Evolutionary conservation across 2,888 invertebrate species (phyloP), one percentile per base, ranked within the genome.

Genomic region (Tetranychus truncatus): DNA sequence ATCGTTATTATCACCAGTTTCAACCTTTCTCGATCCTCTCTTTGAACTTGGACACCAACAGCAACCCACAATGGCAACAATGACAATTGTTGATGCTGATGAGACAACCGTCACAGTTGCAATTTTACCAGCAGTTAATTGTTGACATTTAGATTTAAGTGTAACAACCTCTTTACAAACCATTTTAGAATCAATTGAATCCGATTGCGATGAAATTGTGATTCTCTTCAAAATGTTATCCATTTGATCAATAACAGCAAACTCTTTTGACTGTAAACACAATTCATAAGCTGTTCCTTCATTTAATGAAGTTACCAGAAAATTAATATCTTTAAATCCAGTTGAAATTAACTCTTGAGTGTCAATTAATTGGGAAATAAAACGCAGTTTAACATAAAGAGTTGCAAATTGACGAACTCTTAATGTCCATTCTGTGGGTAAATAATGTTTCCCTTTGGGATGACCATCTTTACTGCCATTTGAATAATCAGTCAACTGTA

Each of bases 201-300:
- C 18, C 4, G 9, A 24, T 44, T 20, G 9, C 9, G 44, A 5
- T 11, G 8, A n/a, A 5, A 46, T 44, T n/a, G 18, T 45, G 9
- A 72, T 15, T 21, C 69, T 18, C 21, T 21, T 20, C 34, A 69
- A 1, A 45, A 18, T 72, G 6, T 6, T 45, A 44, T 8, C 20
- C 11, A 20, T 45, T 45, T 72, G 9, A 72, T 72, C 72, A 44
- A 34, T 6, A 45, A 72, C 45, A 9, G 72, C 15, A 45, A 72
- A 72, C 9, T 72, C 72, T 34, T 24, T 44, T 2, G 45, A 72
- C 6, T 72, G 72, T 45, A 72, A 20, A 46, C 72, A 72, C 44
- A 72, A 20, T 72, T 72, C 72, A 45, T 72, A 72, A 8, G 72
- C 72, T 15, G 44, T 72, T 69, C 69, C 69, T 20, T 24, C 34